These are phyloP conservation scores for Cyphomyrmex costatus DNA, from an alignment of 1,140 invertebrate genomes.

Conservation along the genomic window DNA sequence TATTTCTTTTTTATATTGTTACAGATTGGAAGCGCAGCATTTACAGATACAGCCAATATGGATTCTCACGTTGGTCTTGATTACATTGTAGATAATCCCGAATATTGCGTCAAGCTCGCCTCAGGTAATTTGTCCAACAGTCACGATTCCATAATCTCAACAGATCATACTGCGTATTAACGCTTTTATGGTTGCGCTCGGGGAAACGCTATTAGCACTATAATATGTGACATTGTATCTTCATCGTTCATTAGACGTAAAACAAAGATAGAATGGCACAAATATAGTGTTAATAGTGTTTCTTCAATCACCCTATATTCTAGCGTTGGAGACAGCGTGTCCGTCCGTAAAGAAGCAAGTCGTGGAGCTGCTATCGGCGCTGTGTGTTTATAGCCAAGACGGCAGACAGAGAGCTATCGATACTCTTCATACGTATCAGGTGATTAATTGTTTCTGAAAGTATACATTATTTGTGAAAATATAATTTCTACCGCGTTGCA, in stretches of 20 bases:
- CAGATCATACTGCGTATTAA: constrained; percentile 18
- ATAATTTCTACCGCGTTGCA: background rate
- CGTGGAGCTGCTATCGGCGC: constrained; percentile 95
- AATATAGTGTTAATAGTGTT: no score
- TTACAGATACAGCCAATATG: constrained; percentile 88
- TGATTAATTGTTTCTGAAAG: constrained; percentile 78
- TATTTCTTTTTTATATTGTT: constrained; percentile 57
- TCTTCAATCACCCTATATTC: background rate
- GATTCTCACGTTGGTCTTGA: constrained; percentile 96
- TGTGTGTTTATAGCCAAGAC: constrained; percentile 95
- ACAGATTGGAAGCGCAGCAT: constrained; percentile 75
- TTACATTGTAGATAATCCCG: constrained; percentile 97
- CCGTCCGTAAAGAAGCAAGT: constrained; percentile 96
- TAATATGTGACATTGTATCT: no score
- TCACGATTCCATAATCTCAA: constrained; percentile 13
- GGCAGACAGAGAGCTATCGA: constrained; percentile 94
- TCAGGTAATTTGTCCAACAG: constrained; percentile 88
- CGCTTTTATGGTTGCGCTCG: background rate
- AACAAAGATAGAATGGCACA: no score
- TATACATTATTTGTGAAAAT: background rate
- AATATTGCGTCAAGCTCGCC: constrained; percentile 96
- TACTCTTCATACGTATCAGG: constrained; percentile 95
- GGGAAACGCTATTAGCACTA: no score
- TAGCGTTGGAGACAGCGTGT: constrained; percentile 94
- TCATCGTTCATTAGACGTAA: no score